A percentile compares a stretch with the other conserved stretches of the same genome.
Conservation (phyloP, 53 echinoderm and acorn worm genomes). For the Hippasteria phrygiana region DNA sequence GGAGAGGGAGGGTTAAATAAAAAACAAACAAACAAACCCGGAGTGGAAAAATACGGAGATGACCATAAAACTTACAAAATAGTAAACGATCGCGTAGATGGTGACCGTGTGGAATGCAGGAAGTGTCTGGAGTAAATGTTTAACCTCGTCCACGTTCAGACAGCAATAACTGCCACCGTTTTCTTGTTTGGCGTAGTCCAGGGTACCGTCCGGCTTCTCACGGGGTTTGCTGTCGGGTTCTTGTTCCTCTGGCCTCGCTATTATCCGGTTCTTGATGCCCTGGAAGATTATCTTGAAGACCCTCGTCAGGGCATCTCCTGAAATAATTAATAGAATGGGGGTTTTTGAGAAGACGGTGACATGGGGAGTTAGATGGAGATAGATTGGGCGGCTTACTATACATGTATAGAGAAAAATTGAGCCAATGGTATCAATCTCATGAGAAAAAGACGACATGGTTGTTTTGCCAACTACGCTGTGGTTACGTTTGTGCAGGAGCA, state of each 20-base stretch:
- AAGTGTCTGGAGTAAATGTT: slow-evolving; percentile 73
- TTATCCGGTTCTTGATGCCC: slow-evolving; percentile 53
- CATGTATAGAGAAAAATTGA: no score
- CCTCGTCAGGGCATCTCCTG: slow-evolving; percentile 50
- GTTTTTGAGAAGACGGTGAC: not conserved
- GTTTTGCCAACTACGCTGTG: no score
- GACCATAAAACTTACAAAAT: slow-evolving; percentile 71
- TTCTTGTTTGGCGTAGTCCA: slow-evolving; percentile 67
- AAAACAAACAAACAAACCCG: no score
- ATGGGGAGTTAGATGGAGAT: no score
- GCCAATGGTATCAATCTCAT: no score
- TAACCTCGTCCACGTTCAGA: slow-evolving; percentile 60
- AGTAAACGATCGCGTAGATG: slow-evolving; percentile 76
- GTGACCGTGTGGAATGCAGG: slow-evolving; percentile 86
- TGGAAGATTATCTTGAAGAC: slow-evolving; percentile 70
- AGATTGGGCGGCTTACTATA: no score
- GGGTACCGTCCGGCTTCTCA: slow-evolving; percentile 50
- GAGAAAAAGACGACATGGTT: no score
- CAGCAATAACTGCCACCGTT: slow-evolving; percentile 67
- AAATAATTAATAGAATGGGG: not conserved
- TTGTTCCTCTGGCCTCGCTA: slow-evolving; percentile 4
- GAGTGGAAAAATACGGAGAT: not conserved
- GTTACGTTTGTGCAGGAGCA: no score
- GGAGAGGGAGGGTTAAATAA: no score
- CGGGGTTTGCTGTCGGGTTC: slow-evolving; percentile 16